Conservation (phyloP, 2,113 vertebrate genomes). For the Saccopteryx leptura region DNA sequence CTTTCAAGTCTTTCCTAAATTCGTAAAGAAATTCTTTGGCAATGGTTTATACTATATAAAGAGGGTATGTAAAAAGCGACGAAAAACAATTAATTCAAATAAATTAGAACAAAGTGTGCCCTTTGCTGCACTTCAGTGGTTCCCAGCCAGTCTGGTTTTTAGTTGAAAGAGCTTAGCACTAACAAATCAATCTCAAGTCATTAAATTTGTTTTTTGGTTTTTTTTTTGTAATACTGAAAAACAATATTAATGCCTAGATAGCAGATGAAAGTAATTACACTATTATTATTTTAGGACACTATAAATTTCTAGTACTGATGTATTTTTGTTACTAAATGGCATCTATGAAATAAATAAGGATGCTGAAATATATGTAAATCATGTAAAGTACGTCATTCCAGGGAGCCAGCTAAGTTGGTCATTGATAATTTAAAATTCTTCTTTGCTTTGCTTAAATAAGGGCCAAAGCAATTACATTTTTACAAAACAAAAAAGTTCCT, state of each 20-base stretch:
- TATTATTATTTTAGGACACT: constrained; percentile 90
- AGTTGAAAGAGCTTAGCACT: constrained; percentile 69
- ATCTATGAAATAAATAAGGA: constrained; percentile 92
- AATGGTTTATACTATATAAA: constrained; percentile 63
- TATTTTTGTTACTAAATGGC: constrained; percentile 87
- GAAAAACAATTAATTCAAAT: constrained; percentile 71
- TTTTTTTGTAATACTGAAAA: constrained; percentile 75
- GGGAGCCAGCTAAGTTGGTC: constrained; percentile 83
- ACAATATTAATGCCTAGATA: constrained; percentile 84
- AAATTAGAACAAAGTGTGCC: constrained; percentile 80
- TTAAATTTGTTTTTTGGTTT: constrained; percentile 41
- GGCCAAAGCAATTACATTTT: constrained; percentile 44
- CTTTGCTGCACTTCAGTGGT: constrained; percentile 73
- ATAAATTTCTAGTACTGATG: constrained; percentile 88
- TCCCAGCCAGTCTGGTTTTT: constrained; percentile 66
- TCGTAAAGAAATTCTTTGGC: constrained; percentile 58
- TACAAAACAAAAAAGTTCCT: constrained; percentile 64
- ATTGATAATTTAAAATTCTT: constrained; percentile 81
- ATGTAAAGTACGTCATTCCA: constrained; percentile 86
- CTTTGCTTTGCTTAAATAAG: constrained; percentile 84
- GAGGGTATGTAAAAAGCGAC: constrained; percentile 70
- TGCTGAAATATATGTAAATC: constrained; percentile 89
- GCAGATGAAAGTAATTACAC: constrained; percentile 90
- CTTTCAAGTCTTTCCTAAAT: constrained; percentile 45
- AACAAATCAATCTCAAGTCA: constrained; percentile 79